Conservation (phyloP, 2,113 vertebrate species). For the Silurus asotus region DNA sequence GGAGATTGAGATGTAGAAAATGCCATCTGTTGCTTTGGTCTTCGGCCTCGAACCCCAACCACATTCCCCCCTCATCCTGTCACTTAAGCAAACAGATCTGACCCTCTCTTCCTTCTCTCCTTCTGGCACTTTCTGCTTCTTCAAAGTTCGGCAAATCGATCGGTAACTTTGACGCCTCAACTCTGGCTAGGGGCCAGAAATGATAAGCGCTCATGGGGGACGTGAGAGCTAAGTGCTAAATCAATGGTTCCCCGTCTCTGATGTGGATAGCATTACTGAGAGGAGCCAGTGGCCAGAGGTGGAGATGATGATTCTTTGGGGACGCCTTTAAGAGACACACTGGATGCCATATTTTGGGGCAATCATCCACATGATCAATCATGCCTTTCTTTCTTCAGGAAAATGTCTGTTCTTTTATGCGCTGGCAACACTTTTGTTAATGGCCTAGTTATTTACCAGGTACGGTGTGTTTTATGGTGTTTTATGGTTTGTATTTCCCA, state of each 20-base stretch:
- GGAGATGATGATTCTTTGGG: conserved; percentile 69
- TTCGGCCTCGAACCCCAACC: conserved; percentile 25
- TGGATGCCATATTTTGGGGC: conserved; percentile 53
- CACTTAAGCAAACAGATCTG: conserved; percentile 58
- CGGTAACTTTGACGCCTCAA: conserved; percentile 69
- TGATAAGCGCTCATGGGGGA: conserved; percentile 77
- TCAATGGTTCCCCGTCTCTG: conserved; percentile 72
- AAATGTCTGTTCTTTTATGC: background rate
- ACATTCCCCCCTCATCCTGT: background rate
- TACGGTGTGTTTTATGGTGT: background rate
- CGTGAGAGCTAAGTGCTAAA: conserved; percentile 77
- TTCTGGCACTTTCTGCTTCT: conserved; percentile 54
- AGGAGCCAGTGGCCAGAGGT: conserved; percentile 67
- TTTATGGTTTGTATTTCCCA: background rate
- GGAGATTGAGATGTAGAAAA: conserved; percentile 41
- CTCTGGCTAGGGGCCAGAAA: conserved; percentile 66
- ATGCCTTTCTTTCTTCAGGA: conserved; percentile 6
- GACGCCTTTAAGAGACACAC: conserved; percentile 71
- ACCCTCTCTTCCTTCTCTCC: conserved; percentile 45
- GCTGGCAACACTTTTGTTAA: background rate
- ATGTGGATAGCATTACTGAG: conserved; percentile 75
- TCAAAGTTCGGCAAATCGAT: conserved; percentile 72
- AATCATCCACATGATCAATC: conserved; percentile 65
- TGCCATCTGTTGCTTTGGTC: conserved; percentile 54
- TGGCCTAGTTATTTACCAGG: background rate